Evolutionary conservation across 1,140 invertebrate genomes (phyloP), one percentile per base, ranked within the genome.

Genomic region (Leptinotarsa lineolata): DNA sequence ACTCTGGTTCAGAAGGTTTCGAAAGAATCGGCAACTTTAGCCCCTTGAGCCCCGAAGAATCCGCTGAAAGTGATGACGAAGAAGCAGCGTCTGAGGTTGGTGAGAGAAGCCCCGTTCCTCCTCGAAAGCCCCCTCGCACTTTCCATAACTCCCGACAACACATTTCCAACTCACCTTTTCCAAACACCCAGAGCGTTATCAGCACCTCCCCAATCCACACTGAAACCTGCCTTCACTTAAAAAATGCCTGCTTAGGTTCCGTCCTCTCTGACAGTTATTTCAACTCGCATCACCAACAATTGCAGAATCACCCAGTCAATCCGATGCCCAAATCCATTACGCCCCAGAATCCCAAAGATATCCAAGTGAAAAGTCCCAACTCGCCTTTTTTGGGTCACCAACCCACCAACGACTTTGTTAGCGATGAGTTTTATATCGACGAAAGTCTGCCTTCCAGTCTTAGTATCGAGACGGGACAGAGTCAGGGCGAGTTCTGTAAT

Each of bases 341-440:
- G 59, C 81, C 79, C 54, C 76, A 80, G 75, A 80, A 80, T 77
- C 81, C 82, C 63, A 54, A 54, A 54, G 48, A 54, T 54, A 16
- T 54, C 15, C 59, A 72, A 45, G 74, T 71, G 46, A 77, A 81
- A 58, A 83, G 84, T 54, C 79, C 79, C 60, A 54, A 54, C 48
- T 54, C 48, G 15, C 48, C 48, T 18, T 54, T 54, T 54, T 80
- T 80, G 70, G 77, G 76, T 78, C 80, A 81, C 74, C 82, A 80
- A 72, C 73, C 74, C 54, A 73, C 61, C 64, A 75, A 72, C 72
- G 93, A 94, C 84, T 94, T 94, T 85, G 87, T 91, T 79, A 90
- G 89, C 79, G 91, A 92, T 69, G 92, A 94, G 79, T 94, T 92
- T 89, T 95, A 94, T 87, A 93, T 95, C 86, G 93, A 95, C 81